Evolutionary conservation across 2,113 vertebrate genomes (phyloP).

Genomic region (Bubo blakistoni): DNA sequence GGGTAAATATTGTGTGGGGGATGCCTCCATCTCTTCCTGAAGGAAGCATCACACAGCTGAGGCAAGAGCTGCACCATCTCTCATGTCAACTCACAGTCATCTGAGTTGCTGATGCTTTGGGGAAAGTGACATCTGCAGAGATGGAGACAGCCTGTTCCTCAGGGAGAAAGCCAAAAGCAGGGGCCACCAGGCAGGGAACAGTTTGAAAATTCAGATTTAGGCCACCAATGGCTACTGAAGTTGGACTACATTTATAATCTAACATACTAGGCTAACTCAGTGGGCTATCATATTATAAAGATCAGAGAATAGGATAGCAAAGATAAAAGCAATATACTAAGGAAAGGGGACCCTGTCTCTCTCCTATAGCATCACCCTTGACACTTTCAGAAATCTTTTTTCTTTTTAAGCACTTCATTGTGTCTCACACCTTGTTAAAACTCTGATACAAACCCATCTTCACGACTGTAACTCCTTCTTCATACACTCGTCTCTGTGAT

Average conservation of each 20-base stretch:
- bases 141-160: not conserved
- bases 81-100: not conserved
- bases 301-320: not conserved
- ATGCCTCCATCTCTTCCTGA: not conserved
- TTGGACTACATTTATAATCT: not conserved
- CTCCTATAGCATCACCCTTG: not conserved
- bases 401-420: not conserved
- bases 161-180: not conserved
- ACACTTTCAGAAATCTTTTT: not conserved
- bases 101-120: not conserved
- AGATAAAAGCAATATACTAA: not conserved
- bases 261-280: not conserved
- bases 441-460: not conserved
- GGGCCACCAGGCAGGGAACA: not conserved
- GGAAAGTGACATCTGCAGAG: not conserved
- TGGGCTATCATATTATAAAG: not conserved
- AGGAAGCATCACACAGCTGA: not conserved
- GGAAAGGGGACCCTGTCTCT: not conserved
- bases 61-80: not conserved
- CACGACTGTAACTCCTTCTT: not conserved
- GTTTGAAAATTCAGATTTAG: not conserved
- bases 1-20: rapidly evolving
- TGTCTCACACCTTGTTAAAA: not conserved
- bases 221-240: not conserved
- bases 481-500: not conserved